Evolutionary conservation across 2,888 invertebrate species (phyloP).

Genomic region (Parapristionchus giblindavisi): DNA sequence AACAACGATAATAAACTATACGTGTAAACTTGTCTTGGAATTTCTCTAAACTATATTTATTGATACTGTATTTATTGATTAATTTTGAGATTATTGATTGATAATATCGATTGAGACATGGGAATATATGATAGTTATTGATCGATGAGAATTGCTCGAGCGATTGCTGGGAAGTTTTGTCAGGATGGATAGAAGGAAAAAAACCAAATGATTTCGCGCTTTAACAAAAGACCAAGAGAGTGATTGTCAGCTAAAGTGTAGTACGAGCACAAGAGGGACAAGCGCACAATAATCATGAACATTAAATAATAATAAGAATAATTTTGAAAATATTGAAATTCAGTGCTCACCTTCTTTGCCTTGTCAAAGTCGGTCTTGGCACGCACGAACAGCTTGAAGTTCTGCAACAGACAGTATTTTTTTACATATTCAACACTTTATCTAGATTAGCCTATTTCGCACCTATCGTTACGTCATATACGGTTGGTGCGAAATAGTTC

Average conservation of each 20-base stretch:
- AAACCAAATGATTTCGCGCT: too few relatives aligned
- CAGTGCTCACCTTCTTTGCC: constrained; percentile 49
- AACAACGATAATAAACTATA: too few relatives aligned
- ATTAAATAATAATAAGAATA: not conserved
- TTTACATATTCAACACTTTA: not conserved
- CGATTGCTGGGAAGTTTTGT: not conserved
- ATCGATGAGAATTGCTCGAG: not conserved
- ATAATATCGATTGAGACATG: not conserved
- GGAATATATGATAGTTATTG: not conserved
- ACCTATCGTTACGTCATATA: too few relatives aligned
- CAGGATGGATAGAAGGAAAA: too few relatives aligned
- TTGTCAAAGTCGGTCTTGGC: constrained; percentile 78
- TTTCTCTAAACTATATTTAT: too few relatives aligned
- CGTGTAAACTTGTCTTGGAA: too few relatives aligned
- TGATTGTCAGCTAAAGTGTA: too few relatives aligned
- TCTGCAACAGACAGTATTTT: constrained; percentile 72
- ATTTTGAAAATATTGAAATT: not conserved
- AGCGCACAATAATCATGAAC: too few relatives aligned
- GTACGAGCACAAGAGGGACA: too few relatives aligned
- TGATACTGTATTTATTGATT: not conserved
- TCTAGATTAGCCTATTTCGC: too few relatives aligned
- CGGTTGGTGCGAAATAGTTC: too few relatives aligned
- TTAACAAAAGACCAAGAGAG: too few relatives aligned
- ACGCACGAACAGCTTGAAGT: constrained; percentile 92
- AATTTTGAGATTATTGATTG: not conserved